Evolutionary conservation across 2,888 invertebrate genomes (phyloP), one percentile per base, ranked within the genome.

Genomic region (Nomada lathburiana): DNA sequence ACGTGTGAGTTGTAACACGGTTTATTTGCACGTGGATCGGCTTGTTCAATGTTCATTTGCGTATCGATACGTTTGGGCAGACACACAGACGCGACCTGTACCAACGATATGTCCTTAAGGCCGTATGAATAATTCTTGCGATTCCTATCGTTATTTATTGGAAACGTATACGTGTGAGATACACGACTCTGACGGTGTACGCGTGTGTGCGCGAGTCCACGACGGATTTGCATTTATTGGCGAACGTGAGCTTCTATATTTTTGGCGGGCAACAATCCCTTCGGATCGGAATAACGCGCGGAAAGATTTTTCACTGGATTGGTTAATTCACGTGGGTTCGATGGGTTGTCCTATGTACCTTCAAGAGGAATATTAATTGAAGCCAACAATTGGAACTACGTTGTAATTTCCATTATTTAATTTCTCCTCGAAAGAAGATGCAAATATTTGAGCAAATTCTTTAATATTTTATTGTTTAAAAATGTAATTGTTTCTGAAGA

Each of bases 41-140:
- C 29, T 71, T 65, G 62, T 50, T 18, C 79, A 18, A 11, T 50
- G 62, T 62, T 72, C 65, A 57, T 78, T 78, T 79, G 62, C 80
- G 79, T 80, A 65, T 65, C 80, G 60, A 55, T 53, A 62, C 47
- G 79, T 72, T 72, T 78, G 16, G 52, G 26, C 23, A 42, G 13
- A 13, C 60, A 47, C 63, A 67, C 67, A 59, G 29, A 47, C 52
- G 23, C 44, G 36, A 16, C 2, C 20, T 29, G 29, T 11, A 29
- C 13, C 44, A 52, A 1, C 20, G 13, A 23, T 67, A 20, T 36
- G 53, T 67, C 20, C 52, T 57, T 52, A 73, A 20, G 60, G 5
- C n/a, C 29, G 53, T 62, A 55, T 26, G 74, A 75, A 78, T 75
- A 75, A 78, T 74, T 75, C 75, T 50, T 55, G 36, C 47, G 44